Evolutionary conservation across 2,113 vertebrate genomes (phyloP).

Genomic region (Anhinga anhinga): DNA sequence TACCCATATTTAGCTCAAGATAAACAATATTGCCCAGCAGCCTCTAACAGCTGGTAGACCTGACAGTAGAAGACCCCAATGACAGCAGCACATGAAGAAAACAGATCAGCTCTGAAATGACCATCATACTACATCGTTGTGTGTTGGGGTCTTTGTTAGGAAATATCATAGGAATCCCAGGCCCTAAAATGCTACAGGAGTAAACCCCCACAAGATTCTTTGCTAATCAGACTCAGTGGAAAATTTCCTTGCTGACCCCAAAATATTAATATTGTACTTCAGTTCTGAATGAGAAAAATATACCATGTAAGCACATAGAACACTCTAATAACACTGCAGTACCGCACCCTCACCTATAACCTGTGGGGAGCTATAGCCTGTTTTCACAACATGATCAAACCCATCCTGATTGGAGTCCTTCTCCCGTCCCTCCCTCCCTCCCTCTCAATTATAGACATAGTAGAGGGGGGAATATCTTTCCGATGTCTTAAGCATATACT

Average conservation of each 20-base stretch:
- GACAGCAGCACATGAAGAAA: background rate
- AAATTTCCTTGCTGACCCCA: background rate
- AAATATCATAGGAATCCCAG: background rate
- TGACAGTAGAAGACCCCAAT: background rate
- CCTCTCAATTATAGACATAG: background rate
- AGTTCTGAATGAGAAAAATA: background rate
- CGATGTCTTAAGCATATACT: background rate
- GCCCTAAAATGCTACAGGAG: background rate
- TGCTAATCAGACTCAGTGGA: background rate
- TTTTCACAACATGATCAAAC: background rate
- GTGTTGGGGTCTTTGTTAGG: background rate
- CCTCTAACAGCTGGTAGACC: background rate
- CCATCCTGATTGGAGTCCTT: background rate
- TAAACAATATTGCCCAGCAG: background rate
- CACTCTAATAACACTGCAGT: background rate
- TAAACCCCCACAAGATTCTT: background rate
- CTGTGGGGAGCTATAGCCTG: no score
- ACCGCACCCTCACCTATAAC: background rate
- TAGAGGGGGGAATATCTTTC: background rate
- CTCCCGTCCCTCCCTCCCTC: background rate
- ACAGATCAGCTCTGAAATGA: background rate
- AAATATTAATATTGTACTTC: background rate
- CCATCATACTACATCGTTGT: background rate
- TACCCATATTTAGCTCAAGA: background rate
- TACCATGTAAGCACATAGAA: background rate